Conservation (phyloP, 2,797 vertebrate genomes). For the Chelidonichthys spinosus region DNA sequence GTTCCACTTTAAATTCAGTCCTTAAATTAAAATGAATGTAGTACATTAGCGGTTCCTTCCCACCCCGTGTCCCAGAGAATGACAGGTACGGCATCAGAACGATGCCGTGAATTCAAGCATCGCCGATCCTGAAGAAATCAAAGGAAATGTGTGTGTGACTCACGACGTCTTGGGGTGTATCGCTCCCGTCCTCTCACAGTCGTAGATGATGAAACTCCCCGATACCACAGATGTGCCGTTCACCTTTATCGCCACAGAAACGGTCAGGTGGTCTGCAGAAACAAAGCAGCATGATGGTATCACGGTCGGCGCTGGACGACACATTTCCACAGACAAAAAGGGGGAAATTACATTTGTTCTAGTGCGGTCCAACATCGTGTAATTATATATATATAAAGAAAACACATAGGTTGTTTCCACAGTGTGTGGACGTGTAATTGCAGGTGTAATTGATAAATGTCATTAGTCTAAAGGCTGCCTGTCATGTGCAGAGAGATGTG, state of each 20-base stretch:
- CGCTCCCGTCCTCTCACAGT: constrained; percentile 89
- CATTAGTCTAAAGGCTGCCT: not conserved
- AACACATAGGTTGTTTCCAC: not conserved
- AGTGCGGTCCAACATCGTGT: constrained; percentile 8
- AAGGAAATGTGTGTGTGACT: constrained; percentile 75
- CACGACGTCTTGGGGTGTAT: constrained; percentile 90
- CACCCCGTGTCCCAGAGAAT: too few species aligned
- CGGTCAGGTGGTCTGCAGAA: constrained; percentile 89
- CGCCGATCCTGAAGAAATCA: constrained; percentile 28
- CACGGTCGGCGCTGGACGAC: constrained; percentile 34
- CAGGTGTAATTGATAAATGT: too few species aligned
- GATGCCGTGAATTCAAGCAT: constrained; percentile 8
- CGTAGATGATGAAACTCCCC: constrained; percentile 93
- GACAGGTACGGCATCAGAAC: not conserved
- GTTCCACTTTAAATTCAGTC: too few species aligned
- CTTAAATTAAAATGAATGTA: too few species aligned
- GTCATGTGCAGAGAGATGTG: constrained; percentile 10
- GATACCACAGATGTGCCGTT: constrained; percentile 89
- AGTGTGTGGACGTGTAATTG: too few species aligned
- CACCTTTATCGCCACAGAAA: constrained; percentile 90
- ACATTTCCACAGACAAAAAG: constrained; percentile 50
- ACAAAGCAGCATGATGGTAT: constrained; percentile 60
- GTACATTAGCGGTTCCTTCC: too few species aligned
- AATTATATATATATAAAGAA: constrained; percentile 12
- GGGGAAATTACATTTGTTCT: constrained; percentile 62